phyloP scores from a whole-genome alignment of 2,113 vertebrate genomes.

The Brachyhypopomus gauderio region DNA sequence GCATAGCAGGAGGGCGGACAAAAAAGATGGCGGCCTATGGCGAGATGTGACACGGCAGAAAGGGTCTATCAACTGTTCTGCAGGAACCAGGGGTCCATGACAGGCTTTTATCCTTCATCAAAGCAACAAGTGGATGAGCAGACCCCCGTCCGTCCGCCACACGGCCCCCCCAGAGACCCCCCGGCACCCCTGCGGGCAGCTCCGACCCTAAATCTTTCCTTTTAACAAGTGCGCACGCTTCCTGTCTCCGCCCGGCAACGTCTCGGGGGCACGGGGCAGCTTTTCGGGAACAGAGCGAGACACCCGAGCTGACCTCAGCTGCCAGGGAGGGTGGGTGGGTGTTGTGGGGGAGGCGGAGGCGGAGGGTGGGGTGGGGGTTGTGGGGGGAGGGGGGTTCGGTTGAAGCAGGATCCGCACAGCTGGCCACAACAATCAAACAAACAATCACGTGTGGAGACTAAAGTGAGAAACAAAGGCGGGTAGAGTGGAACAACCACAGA shows the following conservation, averaged over 20 bases:
- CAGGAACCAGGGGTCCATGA: conserved; percentile 75
- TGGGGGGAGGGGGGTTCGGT: too few species aligned
- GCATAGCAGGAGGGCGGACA: not conserved
- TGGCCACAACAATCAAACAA: conserved; percentile 21
- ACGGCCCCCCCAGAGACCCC: conserved; percentile 62
- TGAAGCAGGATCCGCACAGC: not conserved
- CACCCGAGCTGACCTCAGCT: conserved; percentile 38
- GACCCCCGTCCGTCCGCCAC: conserved; percentile 71
- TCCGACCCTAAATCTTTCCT: conserved; percentile 80
- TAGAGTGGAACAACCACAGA: not conserved
- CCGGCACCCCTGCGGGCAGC: conserved; percentile 68
- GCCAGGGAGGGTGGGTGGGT: conserved; percentile 11
- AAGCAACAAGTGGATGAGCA: conserved; percentile 91
- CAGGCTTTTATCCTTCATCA: conserved; percentile 86
- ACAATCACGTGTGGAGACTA: not conserved
- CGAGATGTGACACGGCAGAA: conserved; percentile 48
- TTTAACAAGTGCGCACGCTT: conserved; percentile 81
- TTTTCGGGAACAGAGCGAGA: conserved; percentile 31
- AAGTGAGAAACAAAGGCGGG: not conserved
- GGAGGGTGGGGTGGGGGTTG: conserved; percentile 1
- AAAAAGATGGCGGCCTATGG: not conserved
- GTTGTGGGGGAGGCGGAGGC: not conserved
- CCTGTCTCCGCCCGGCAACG: conserved; percentile 70
- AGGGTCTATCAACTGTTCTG: conserved; percentile 73
- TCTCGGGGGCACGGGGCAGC: conserved; percentile 57